phyloP scores from a whole-genome alignment of 1,140 invertebrate species.

The Caerostris extrusa region DNA sequence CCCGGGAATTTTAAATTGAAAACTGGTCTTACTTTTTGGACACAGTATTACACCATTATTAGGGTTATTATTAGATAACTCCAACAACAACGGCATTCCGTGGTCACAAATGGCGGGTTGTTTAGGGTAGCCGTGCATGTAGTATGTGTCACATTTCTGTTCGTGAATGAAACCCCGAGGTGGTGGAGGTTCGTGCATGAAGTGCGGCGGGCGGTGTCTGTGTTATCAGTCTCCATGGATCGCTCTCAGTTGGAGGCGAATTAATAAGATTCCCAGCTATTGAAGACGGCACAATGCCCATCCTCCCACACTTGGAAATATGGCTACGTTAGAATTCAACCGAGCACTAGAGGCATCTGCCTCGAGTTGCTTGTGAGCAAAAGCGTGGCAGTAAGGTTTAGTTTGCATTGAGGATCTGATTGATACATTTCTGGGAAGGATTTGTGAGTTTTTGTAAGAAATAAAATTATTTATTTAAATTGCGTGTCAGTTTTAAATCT shows the following conservation, averaged over 20 bases:
- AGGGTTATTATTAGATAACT: too few relatives aligned
- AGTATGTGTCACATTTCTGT: neutral
- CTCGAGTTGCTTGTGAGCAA: too few relatives aligned
- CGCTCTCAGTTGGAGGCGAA: conserved; percentile 46
- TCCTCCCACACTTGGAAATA: conserved; percentile 7
- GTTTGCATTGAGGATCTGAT: too few relatives aligned
- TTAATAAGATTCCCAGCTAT: conserved; percentile 49
- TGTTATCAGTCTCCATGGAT: conserved; percentile 65
- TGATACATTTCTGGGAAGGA: too few relatives aligned
- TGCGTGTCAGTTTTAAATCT: too few relatives aligned
- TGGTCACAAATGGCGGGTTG: neutral
- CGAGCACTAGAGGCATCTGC: neutral
- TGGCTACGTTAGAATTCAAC: neutral
- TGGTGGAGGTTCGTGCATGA: neutral
- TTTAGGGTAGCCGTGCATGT: neutral
- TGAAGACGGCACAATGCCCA: neutral
- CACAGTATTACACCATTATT: too few relatives aligned
- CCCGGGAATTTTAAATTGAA: too few relatives aligned
- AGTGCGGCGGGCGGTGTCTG: conserved; percentile 34
- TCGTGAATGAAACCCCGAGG: neutral
- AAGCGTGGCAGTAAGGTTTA: too few relatives aligned
- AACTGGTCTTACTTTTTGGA: too few relatives aligned
- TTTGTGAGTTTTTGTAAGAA: too few relatives aligned
- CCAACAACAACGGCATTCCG: neutral
- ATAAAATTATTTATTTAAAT: too few relatives aligned